phyloP scores from a whole-genome alignment of 2,888 invertebrate genomes.

The Cheilosia variabilis region DNA sequence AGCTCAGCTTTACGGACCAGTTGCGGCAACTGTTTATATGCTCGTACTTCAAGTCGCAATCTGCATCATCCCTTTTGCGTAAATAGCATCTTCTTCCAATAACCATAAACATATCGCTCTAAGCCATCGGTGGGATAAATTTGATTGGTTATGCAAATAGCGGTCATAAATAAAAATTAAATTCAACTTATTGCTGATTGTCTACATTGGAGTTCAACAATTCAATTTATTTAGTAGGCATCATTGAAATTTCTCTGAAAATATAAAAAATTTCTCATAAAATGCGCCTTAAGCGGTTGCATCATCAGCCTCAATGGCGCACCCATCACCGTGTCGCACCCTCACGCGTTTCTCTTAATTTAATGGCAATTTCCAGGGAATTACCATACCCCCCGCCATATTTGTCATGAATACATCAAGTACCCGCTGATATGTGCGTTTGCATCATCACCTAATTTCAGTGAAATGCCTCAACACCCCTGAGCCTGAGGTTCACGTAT shows the following conservation, averaged over 20 bases:
- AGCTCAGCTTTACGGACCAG: no score
- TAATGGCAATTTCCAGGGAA: slow-evolving; percentile 39
- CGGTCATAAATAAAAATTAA: slow-evolving; percentile 21
- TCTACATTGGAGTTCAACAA: background rate
- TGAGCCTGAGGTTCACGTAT: background rate
- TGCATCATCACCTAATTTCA: slow-evolving; percentile 29
- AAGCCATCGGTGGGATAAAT: no score
- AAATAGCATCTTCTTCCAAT: no score
- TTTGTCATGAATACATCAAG: background rate
- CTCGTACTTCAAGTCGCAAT: no score
- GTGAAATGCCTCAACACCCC: background rate
- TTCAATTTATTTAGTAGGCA: slow-evolving; percentile 13
- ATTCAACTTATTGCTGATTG: slow-evolving; percentile 16
- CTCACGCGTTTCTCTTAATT: slow-evolving; percentile 37
- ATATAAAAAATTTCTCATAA: slow-evolving; percentile 18
- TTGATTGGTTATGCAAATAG: slow-evolving; percentile 14
- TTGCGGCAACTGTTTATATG: no score
- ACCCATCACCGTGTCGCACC: slow-evolving; percentile 32
- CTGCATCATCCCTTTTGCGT: no score
- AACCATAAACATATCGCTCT: no score
- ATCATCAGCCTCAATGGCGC: slow-evolving; percentile 41
- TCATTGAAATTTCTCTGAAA: slow-evolving; percentile 14
- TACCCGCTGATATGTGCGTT: background rate
- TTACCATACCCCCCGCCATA: background rate
- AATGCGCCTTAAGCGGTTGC: slow-evolving; percentile 36